These are phyloP conservation scores for Hormaphis cornu DNA, from an alignment of 1,140 invertebrate species.

Conservation along the genomic window DNA sequence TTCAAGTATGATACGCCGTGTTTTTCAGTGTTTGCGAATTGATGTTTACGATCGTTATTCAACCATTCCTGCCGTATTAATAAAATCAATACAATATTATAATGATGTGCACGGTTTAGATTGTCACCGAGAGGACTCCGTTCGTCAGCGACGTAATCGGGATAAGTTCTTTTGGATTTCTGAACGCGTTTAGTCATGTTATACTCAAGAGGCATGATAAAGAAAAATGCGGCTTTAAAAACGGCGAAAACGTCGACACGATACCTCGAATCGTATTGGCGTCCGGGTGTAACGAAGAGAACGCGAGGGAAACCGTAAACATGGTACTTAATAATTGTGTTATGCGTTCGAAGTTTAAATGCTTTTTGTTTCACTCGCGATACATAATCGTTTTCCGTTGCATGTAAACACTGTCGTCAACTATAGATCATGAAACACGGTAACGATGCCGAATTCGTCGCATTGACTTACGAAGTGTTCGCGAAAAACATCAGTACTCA, in stretches of 20 bases:
- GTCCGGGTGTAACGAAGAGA: constrained; percentile 36
- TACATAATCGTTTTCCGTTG: background rate
- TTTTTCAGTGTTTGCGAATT: background rate
- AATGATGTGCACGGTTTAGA: too few species aligned
- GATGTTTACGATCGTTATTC: too few species aligned
- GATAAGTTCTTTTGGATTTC: constrained; percentile 54
- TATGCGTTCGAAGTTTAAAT: background rate
- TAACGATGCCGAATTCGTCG: constrained; percentile 48
- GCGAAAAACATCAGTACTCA: constrained; percentile 48
- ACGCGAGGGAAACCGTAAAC: constrained; percentile 27
- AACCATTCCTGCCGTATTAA: too few species aligned
- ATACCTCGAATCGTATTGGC: constrained; percentile 35
- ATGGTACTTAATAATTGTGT: constrained; percentile 31
- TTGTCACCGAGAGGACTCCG: constrained; percentile 33
- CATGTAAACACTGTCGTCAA: background rate
- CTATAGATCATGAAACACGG: constrained; percentile 43
- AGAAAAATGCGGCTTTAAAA: background rate
- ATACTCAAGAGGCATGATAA: constrained; percentile 42
- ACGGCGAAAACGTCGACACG: background rate
- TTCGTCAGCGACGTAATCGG: constrained; percentile 46
- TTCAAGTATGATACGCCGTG: constrained; percentile 50
- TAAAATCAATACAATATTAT: background rate
- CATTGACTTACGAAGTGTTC: constrained; percentile 45
- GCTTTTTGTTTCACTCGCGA: background rate
- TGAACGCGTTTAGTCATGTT: constrained; percentile 53